Evolutionary conservation across 1,140 invertebrate species (phyloP).

Genomic region (Sogatella furcifera): DNA sequence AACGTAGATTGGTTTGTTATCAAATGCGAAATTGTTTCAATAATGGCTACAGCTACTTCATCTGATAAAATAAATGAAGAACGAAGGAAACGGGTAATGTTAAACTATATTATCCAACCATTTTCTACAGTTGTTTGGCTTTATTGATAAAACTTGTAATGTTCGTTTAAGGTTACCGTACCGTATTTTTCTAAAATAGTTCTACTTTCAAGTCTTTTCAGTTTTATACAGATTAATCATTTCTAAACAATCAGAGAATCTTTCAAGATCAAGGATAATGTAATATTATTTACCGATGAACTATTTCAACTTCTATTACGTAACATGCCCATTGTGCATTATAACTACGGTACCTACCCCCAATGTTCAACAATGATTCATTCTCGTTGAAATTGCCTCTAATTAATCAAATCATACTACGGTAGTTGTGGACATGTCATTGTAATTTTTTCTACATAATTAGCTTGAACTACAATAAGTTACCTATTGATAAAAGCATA

Average conservation of each 20-base stretch:
- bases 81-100: constrained; percentile 34
- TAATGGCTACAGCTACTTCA: constrained; percentile 21
- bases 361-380: too few species aligned
- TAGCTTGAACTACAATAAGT: too few species aligned
- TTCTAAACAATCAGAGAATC: too few species aligned
- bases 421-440: not conserved
- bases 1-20: too few species aligned
- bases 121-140: not conserved
- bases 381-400: not conserved
- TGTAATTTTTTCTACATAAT: too few species aligned
- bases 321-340: not conserved
- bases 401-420: not conserved
- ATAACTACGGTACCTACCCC: too few species aligned
- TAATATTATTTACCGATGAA: too few species aligned
- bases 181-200: not conserved
- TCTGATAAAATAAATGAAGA: constrained; percentile 31
- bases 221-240: not conserved
- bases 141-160: not conserved
- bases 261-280: too few species aligned
- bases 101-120: not conserved
- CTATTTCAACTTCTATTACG: too few species aligned
- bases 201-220: not conserved
- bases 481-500: not conserved
- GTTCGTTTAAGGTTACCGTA: not conserved
- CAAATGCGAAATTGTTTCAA: not conserved